Evolutionary conservation across 1,140 invertebrate genomes (phyloP), one percentile per base, ranked within the genome.

Genomic region (Idris sp.): DNA sequence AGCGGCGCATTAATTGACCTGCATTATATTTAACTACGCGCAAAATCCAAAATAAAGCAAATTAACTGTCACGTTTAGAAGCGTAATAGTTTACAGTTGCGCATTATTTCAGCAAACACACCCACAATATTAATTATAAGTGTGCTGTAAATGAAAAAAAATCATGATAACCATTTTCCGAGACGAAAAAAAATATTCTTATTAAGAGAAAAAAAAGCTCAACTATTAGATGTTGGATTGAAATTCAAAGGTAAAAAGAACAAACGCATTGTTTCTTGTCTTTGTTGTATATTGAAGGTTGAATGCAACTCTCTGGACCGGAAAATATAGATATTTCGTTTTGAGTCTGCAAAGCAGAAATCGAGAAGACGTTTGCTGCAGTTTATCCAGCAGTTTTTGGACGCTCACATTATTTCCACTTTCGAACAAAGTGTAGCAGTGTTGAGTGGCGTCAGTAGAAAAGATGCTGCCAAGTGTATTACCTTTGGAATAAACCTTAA

Each of bases 11-110:
- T 73, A 65, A 73, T 65, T 73, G 61, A 65, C 46, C 53, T 26
- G 51, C 53, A 65, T 65, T 72, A 72, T 72, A 58, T 72, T 58
- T 30, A 64, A 72, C 58, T 56, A 59, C 49, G 58, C 51, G 68
- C 35, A 56, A 72, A 56, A 41, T 54, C 33, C 15, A 64, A 72
- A 58, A 72, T 51, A 9, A 44, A 36, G 69, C 58, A 65, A 73
- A 73, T 65, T 51, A 35, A 64, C n/a, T n/a, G 43, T 64, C 35
- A 49, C 40, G 49, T 36, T 9, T 14, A 16, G 0, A 25, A 49
- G 26, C 13, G 36, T 67, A 54, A 48, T 73, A 26, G 26, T 41
- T 56, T 58, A 56, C 43, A 56, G 49, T 67, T 67, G 56, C 41
- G 18, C 6, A 6, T 44, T 41, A 31, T 54, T 53, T 15, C 14